These are phyloP conservation scores for Hemitrygon akajei DNA, from an alignment of 2,797 vertebrate species.

Conservation along the genomic window DNA sequence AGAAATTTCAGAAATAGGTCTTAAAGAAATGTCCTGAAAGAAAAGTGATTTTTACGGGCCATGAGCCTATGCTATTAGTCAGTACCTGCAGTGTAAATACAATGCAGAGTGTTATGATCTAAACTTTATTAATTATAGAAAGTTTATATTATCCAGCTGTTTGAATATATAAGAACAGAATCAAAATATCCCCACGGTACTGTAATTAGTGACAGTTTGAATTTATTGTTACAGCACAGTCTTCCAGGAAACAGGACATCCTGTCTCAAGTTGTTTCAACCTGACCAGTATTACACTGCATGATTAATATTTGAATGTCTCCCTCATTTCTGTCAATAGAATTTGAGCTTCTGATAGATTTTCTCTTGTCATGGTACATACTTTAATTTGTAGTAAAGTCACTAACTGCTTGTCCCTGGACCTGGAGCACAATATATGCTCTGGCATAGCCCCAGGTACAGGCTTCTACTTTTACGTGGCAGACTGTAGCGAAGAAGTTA, in stretches of 20 bases:
- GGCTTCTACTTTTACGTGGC: no score
- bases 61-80: not conserved
- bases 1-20: not conserved
- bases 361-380: no score
- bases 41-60: not conserved
- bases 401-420: no score
- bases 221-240: not conserved
- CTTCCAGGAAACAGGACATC: slow-evolving; percentile 32
- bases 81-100: not conserved
- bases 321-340: not conserved
- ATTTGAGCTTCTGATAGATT: not conserved
- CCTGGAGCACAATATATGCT: no score
- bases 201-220: slow-evolving; percentile 15
- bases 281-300: not conserved
- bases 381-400: no score
- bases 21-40: not conserved
- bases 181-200: not conserved
- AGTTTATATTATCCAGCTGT: not conserved
- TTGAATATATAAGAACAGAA: not conserved
- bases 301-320: slow-evolving; percentile 14
- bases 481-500: no score
- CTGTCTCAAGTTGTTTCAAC: slow-evolving; percentile 3
- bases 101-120: not conserved
- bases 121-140: no score
- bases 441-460: no score